Conservation (phyloP, 1,140 invertebrate species). For the Sesamia nonagrioides region DNA sequence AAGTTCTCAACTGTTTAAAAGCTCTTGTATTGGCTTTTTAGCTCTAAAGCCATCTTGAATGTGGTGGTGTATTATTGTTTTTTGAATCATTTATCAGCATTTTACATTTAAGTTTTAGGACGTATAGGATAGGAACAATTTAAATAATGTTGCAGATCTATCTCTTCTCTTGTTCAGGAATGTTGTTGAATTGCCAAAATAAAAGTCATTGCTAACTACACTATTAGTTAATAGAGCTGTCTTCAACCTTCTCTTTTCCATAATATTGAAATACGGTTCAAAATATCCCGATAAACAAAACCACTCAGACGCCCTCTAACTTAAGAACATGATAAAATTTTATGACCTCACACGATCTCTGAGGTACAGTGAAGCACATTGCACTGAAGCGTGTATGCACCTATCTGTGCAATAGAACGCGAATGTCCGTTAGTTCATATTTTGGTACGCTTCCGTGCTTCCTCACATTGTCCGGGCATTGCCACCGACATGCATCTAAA, state of each 20-base stretch:
- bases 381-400: conserved; percentile 47
- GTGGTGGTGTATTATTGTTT: conserved; percentile 9
- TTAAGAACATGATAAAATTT: conserved; percentile 26
- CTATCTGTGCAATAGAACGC: background rate
- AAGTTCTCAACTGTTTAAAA: conserved; percentile 65
- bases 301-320: conserved; percentile 9
- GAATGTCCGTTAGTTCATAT: conserved; percentile 44
- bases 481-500: conserved; percentile 38
- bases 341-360: conserved; percentile 25
- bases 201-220: too few relatives aligned
- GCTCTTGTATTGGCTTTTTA: conserved; percentile 57
- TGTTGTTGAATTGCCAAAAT: too few relatives aligned
- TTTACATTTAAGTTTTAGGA: too few relatives aligned
- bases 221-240: too few relatives aligned
- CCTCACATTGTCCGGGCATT: conserved; percentile 52
- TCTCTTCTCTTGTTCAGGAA: too few relatives aligned
- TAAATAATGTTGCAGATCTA: too few relatives aligned
- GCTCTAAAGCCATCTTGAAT: background rate
- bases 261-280: background rate
- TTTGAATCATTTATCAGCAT: too few relatives aligned
- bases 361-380: conserved; percentile 40
- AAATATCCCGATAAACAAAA: conserved; percentile 17
- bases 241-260: background rate
- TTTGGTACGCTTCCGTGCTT: conserved; percentile 50
- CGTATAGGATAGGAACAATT: too few relatives aligned